Base-by-base conservation (phyloP, 2,113 vertebrate genomes). In the Rhinopomastus cyanomelas region DNA sequence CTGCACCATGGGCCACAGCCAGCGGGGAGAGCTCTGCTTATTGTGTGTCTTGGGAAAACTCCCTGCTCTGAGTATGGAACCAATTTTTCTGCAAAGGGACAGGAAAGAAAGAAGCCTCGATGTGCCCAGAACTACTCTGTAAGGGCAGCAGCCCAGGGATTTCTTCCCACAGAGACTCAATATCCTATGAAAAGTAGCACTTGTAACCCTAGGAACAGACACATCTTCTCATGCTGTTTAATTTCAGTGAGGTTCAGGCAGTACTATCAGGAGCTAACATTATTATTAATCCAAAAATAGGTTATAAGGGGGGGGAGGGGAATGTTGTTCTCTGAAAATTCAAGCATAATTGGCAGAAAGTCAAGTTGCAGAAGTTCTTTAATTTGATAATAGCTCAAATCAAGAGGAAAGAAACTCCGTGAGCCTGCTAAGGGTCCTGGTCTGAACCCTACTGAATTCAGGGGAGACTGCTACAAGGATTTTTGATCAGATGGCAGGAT, bases 301-400 rank as follows among this genome's bases (percentile, higher is more conserved):
- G 36, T 78, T 92, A 67, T 26, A 48, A 37, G 73, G n/a, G 8
- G 1, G 19, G 49, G 72, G 66, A 67, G 44, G 55, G 78, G 2
- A 26, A 61, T 76, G 22, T 64, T 78, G 39, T n/a, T 79, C 5
- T 79, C 62, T 76, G 86, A 86, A 68, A 75, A 91, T 64, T 73
- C 15, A 53, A 57, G 39, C 30, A 37, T 44, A 76, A 36, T 26
- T 84, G 88, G 48, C 44, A 44, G 51, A 67, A 85, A 89, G 61
- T 77, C 46, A 76, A 74, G 36, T 44, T 94, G 79, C 34, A 16
- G 52, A n/a, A 52, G 42, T 77, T 82, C 34, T 82, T 73, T 64
- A 73, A 65, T 85, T 93, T 69, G 81, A 69, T 82, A 85, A 80
- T 16, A 82, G 32, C 42, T 88, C 37, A 88, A 91, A 92, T 48